Base-by-base conservation (phyloP, 1,140 invertebrate species). In the Asbolus verrucosus region DNA sequence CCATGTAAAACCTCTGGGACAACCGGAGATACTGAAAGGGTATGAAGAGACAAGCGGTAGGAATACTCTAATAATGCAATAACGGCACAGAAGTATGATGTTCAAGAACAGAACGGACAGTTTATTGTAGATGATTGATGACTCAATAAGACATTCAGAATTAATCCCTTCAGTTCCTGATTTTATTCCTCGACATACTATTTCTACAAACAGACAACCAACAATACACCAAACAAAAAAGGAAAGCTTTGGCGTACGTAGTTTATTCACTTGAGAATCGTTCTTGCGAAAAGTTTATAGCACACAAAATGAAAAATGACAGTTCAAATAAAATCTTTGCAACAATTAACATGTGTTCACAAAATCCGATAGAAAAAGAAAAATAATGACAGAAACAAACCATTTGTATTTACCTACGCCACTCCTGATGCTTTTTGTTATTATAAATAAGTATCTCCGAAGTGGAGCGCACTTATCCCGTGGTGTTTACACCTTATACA, bases 11-110 rank as follows among this genome's bases (percentile, higher is more conserved):
- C 46, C 46, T 24, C 21, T 24, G 46, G 46, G 46, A 54, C 19
- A 27, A 27, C 46, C 46, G 21, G 19, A 54, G 46, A 54, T 54
- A 19, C 46, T 19, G 21, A 13, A 54, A 54, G 9, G 46, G 46
- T 54, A n/a, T 54, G 46, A 54, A 21, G 46, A 54, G 24, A 54
- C 46, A 54, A 27, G 46, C 46, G 19, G 24, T 13, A 54, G 46
- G 46, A 54, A 54, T 54, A 54, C 46, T 13, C 19, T 54, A 54
- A 54, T 54, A 54, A 54, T 54, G 21, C 46, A 54, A 54, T 54
- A 54, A 54, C 14, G 46, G 21, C 46, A 27, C 46, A 54, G 27
- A 21, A 31, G 1, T 54, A 54, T 11, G 21, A 19, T 24, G 19
- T 2, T 27, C 9, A 6, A 27, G 9, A 46, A 46, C 16, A 24